Evolutionary conservation across 35 echinoderm and acorn worm species (phyloP).

Genomic region (Eucidaris tribuloides): DNA sequence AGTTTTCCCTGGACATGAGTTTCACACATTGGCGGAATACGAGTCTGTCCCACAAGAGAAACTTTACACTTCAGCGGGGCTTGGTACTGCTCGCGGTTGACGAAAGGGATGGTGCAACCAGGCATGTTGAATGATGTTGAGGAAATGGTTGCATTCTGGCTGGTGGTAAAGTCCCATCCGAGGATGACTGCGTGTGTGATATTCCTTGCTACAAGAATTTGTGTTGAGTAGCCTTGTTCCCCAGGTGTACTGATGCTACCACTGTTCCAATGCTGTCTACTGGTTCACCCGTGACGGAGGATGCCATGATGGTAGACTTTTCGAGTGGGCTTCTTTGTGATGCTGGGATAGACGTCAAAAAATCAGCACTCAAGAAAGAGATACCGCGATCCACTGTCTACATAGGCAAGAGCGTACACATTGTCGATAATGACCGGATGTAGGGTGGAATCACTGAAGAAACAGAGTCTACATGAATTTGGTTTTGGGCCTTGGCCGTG

Average conservation of each 20-base stretch:
- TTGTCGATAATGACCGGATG: constrained; percentile 13
- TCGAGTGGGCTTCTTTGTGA: background rate
- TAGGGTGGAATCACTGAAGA: background rate
- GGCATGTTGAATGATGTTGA: constrained; percentile 2
- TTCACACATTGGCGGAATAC: background rate
- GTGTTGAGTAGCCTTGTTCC: background rate
- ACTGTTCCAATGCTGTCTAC: constrained; percentile 9
- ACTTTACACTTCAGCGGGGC: constrained; percentile 1
- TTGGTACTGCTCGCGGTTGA: background rate
- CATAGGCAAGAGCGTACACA: background rate
- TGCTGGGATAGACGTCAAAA: constrained; percentile 1
- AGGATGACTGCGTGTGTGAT: constrained; percentile 9
- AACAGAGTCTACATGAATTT: background rate
- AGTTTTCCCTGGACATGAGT: constrained; percentile 8
- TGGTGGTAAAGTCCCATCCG: constrained; percentile 20
- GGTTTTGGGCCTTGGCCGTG: background rate
- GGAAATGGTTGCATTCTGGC: background rate
- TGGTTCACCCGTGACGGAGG: background rate
- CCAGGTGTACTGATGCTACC: background rate
- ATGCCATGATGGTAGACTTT: background rate
- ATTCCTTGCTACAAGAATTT: constrained; percentile 6
- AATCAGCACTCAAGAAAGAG: background rate
- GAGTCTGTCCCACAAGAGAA: background rate
- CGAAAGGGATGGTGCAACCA: background rate
- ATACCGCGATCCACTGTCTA: constrained; percentile 12